Evolutionary conservation across 2,888 invertebrate species (phyloP), one percentile per base, ranked within the genome.

Genomic region (Opisthograptis luteolata): DNA sequence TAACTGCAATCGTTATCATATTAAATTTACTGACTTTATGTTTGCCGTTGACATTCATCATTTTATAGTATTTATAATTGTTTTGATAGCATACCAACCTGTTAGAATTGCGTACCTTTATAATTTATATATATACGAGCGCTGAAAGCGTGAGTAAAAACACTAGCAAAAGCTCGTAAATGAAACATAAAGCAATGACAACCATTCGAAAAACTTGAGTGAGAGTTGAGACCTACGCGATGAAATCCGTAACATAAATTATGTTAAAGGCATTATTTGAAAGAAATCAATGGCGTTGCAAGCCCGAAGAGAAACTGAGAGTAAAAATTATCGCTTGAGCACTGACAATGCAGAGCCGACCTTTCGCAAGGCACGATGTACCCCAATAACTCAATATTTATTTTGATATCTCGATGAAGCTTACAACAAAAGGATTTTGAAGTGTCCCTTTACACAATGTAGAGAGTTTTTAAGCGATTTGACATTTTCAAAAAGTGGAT

Each of bases 331-430:
- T 73, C 63, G 58, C 62, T 58, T 49, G 49, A 44, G 52, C 58
- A 60, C 73, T 71, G 74, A 76, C 70, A 74, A 71, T 69, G 68
- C 68, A 62, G 61, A 64, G 60, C 58, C 73, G 66, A 75, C 76
- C 76, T 79, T 80, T 64, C 59, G 60, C 60, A 60, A 62, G 61
- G 55, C 60, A 69, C 62, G 70, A 73, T 62, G 65, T 65, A 64
- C 58, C 59, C 57, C 65, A 68, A 73, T 75, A 74, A 73, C 73
- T 77, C 70, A 75, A 73, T 66, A 64, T 28, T 67, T 68, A 65
- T 65, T 67, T 62, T 52, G 54, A 56, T 58, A 55, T 59, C 43
- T 47, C 53, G 55, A 57, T 55, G 54, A 43, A 49, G 44, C 47
- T 47, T 58, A 44, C 52, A 55, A 58, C 55, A 54, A 55, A 57